phyloP scores from a whole-genome alignment of 2,797 vertebrate genomes.

The Acridotheres tristis region DNA sequence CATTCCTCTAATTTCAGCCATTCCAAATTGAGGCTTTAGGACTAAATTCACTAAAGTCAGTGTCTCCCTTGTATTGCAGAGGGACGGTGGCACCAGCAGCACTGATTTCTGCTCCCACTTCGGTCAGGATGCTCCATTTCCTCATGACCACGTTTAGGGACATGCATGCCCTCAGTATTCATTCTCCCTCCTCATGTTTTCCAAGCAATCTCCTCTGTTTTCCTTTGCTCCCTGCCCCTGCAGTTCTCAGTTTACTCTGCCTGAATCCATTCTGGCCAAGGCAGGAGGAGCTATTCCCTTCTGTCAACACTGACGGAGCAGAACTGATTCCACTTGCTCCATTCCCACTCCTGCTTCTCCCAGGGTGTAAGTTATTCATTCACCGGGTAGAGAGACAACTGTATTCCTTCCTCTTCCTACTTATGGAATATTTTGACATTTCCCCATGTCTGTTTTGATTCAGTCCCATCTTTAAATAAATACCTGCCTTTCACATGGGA shows the following conservation, averaged over 20 bases:
- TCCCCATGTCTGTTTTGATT: not conserved
- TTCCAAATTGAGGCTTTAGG: not conserved
- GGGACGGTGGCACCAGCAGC: not conserved
- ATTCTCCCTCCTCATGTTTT: not conserved
- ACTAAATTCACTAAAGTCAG: fast-evolving
- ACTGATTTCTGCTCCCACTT: not conserved
- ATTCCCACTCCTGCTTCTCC: not conserved
- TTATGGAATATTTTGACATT: not conserved
- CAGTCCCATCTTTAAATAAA: not conserved
- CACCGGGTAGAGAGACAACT: not conserved
- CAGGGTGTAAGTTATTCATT: not conserved
- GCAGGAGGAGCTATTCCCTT: not conserved
- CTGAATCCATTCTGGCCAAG: not conserved
- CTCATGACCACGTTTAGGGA: fast-evolving
- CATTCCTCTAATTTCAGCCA: not conserved
- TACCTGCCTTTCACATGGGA: not conserved
- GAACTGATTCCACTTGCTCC: not conserved
- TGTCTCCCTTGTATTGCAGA: not conserved
- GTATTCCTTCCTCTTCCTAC: not conserved
- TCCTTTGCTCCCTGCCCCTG: not conserved
- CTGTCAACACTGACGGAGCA: not conserved
- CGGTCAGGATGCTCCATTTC: fast-evolving
- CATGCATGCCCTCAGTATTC: fast-evolving
- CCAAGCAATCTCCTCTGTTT: not conserved
- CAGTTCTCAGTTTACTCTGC: not conserved